Evolutionary conservation across 35 echinoderm and acorn worm species (phyloP).

Genomic region (Acanthaster planci): DNA sequence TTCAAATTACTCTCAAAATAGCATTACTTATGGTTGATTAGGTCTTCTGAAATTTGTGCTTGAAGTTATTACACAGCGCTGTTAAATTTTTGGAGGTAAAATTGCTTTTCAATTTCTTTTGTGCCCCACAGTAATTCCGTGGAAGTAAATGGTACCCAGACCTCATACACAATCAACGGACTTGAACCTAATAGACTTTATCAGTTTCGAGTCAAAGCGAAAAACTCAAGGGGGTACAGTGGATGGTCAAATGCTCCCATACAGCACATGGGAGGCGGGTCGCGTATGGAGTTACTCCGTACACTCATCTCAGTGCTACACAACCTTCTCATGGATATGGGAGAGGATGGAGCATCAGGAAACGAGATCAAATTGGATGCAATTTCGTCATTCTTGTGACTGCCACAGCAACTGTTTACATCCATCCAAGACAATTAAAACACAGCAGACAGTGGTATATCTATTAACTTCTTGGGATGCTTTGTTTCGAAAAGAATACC

Average conservation of each 20-base stretch:
- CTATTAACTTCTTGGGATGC: no score
- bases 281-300: constrained; percentile 3
- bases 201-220: constrained; percentile 26
- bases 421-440: no score
- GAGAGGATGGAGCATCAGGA: neutral
- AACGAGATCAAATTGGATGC: neutral
- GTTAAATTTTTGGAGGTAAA: no score
- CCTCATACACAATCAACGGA: constrained; percentile 14
- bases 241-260: constrained; percentile 15
- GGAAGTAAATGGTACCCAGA: constrained; percentile 21
- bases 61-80: no score
- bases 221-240: constrained; percentile 13
- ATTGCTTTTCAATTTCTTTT: neutral
- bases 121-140: neutral
- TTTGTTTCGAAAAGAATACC: no score
- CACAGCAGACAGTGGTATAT: no score
- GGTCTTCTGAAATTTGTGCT: no score
- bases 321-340: neutral
- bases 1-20: no score
- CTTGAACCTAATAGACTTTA: neutral
- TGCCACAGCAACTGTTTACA: neutral
- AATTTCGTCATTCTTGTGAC: neutral
- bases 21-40: no score
- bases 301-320: constrained; percentile 2
- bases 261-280: neutral